Base-by-base conservation (phyloP, 2,888 invertebrate species). In the Mactromeris polynyma region DNA sequence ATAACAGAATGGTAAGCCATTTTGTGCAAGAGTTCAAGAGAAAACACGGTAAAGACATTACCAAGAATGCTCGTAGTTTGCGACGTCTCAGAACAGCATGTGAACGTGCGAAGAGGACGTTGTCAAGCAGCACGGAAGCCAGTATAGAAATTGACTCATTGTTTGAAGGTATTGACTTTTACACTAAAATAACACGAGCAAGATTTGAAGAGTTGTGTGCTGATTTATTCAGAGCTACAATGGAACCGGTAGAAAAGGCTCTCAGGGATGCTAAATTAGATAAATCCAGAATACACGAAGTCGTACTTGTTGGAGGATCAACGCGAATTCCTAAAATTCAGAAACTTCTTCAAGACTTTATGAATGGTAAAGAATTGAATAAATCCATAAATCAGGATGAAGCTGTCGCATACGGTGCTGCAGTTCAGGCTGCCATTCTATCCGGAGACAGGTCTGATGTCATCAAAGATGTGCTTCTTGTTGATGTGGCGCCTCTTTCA, bases 331-430 rank as follows among this genome's bases (percentile, higher is more conserved):
- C 96, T 17, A 95, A 95, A 90, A 93, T 96, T 36, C 96, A 96
- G 93, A 96, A 95, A 90, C 87, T 96, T 79, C 92, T 96, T 42
- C 93, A 94, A 94, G n/a, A n/a, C n/a, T n/a, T n/a, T n/a, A n/a
- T n/a, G n/a, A n/a, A n/a, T n/a, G n/a, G n/a, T n/a, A n/a, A 93
- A 87, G 94, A 95, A 83, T 89, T 95, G 42, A 95, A 95, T 88
- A 94, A 95, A 85, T 95, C 95, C 21, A 95, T 99, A 97, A 99
- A 99, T 97, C 99, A 99, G 21, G 99, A 99, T 97, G 99, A 99
- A 97, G 99, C 99, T 95, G 99, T 99, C 17, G 99, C 99, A 6
- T 99, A 95, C 77, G 94, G 95, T 33, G 94, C 95, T 21, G 94
- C 96, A 40, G 93, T 99, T 96, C 97, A 85, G 36, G 86, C 86